phyloP scores from a whole-genome alignment of 1,140 invertebrate species.

The Drosophila pandora region DNA sequence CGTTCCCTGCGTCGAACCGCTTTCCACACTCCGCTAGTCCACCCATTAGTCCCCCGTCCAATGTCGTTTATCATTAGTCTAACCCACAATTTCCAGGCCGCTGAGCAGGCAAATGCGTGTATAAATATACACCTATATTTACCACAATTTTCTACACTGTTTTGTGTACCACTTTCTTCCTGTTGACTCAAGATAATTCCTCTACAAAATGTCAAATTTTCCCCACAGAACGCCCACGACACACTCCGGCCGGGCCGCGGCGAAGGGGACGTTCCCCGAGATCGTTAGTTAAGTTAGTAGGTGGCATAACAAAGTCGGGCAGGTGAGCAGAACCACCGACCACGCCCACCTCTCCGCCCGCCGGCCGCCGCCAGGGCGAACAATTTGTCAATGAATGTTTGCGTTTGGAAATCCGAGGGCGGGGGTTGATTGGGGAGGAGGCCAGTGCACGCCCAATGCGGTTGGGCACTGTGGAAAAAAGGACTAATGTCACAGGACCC shows the following conservation, averaged over 20 bases:
- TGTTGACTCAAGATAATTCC: slow-evolving; percentile 81
- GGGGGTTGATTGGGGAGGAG: slow-evolving; percentile 16
- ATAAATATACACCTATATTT: slow-evolving; percentile 37
- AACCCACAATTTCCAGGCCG: slow-evolving; percentile 40
- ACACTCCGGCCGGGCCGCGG: slow-evolving; percentile 49
- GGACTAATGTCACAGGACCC: neutral
- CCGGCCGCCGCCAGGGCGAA: slow-evolving; percentile 43
- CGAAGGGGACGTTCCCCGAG: slow-evolving; percentile 15
- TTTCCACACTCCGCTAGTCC: slow-evolving; percentile 13
- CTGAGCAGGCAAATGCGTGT: slow-evolving; percentile 30
- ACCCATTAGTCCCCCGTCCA: slow-evolving; percentile 34
- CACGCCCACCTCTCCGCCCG: slow-evolving; percentile 59
- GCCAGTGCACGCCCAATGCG: slow-evolving; percentile 11
- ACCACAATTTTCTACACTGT: slow-evolving; percentile 44
- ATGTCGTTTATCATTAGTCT: slow-evolving; percentile 79
- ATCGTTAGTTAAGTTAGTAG: slow-evolving; percentile 55
- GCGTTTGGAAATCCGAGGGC: slow-evolving; percentile 20
- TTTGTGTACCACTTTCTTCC: slow-evolving; percentile 58
- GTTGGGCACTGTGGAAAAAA: slow-evolving; percentile 6
- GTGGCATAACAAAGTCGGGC: slow-evolving; percentile 65
- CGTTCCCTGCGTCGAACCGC: neutral
- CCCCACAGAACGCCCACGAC: slow-evolving; percentile 57
- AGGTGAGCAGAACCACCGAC: slow-evolving; percentile 31
- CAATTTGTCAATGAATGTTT: slow-evolving; percentile 82
- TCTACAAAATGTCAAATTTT: slow-evolving; percentile 80